Conservation (phyloP, 2,888 invertebrate species). For the Oligia latruncula region DNA sequence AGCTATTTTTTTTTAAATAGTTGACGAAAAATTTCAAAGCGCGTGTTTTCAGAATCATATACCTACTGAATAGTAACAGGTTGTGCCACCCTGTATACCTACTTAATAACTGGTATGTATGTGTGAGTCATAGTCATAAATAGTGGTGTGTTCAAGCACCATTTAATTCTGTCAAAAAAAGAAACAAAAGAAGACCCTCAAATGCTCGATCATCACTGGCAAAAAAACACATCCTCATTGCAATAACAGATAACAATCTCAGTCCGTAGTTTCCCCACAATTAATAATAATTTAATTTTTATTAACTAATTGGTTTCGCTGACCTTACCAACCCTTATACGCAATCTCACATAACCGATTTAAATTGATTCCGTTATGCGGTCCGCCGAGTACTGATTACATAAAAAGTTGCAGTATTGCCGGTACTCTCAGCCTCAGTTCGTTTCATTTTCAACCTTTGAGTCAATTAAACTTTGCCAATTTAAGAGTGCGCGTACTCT, state of each 20-base stretch:
- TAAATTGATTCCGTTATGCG: constrained; percentile 76
- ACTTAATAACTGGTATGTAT: background rate
- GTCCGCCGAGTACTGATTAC: constrained; percentile 74
- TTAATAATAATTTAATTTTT: constrained; percentile 55
- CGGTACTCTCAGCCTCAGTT: constrained; percentile 67
- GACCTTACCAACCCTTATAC: constrained; percentile 72
- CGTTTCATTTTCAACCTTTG: constrained; percentile 88
- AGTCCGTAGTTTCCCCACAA: constrained; percentile 32
- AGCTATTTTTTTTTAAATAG: background rate
- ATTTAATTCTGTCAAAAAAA: background rate
- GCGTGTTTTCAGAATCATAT: no score
- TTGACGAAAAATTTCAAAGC: background rate
- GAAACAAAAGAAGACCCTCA: background rate
- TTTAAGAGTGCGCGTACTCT: constrained; percentile 85
- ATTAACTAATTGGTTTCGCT: constrained; percentile 64
- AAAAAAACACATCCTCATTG: constrained; percentile 10
- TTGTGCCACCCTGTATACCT: background rate
- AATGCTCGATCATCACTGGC: background rate
- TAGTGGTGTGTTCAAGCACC: no score
- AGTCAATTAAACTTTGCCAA: constrained; percentile 89
- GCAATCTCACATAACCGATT: constrained; percentile 76
- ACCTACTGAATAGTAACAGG: background rate
- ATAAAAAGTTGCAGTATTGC: constrained; percentile 78
- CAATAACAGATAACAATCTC: constrained; percentile 16
- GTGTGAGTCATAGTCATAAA: background rate